Percentiles rank a stretch among this genome's conserved stretches.
phyloP scores from a whole-genome alignment of 2,888 invertebrate genomes.

The Boloria selene region DNA sequence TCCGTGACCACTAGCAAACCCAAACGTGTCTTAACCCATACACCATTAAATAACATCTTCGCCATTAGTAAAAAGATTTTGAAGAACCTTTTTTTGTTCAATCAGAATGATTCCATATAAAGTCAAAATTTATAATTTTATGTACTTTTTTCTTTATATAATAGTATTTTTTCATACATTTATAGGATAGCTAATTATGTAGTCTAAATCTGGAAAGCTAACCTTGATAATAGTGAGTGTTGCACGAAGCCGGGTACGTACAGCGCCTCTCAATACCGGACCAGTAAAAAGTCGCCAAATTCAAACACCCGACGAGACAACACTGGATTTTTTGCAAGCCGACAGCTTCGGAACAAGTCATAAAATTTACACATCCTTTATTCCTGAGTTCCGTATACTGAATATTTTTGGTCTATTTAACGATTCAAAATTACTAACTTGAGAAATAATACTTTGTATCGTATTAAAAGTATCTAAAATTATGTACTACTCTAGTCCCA shows the following conservation, averaged over 20 bases:
- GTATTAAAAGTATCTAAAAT: no score
- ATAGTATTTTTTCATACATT: no score
- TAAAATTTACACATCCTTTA: conserved; percentile 33
- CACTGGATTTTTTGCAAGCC: conserved; percentile 42
- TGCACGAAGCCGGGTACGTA: conserved; percentile 33
- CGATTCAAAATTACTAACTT: neutral
- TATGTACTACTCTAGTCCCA: no score
- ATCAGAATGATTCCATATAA: no score
- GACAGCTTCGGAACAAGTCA: conserved; percentile 51
- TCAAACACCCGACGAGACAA: conserved; percentile 46
- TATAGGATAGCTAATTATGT: no score
- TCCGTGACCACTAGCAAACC: no score
- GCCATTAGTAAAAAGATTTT: no score
- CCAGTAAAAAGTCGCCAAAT: conserved; percentile 51
- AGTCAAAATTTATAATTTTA: no score
- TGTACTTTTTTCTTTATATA: no score
- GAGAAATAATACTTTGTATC: neutral
- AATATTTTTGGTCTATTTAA: conserved; percentile 4
- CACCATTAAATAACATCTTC: no score
- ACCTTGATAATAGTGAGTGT: conserved; percentile 21
- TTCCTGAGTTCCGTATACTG: conserved; percentile 37
- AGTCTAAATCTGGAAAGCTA: neutral
- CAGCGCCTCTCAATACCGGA: conserved; percentile 45
- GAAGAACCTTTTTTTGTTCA: no score
- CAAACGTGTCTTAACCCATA: no score